phyloP scores from a whole-genome alignment of 2,113 vertebrate genomes.

The human region GRCh38 chr6:48577501-48578000 shows the following conservation, averaged over 20 bases:
- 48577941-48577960: neutral
- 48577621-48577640: neutral
- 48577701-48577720: neutral
- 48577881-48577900: neutral
- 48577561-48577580: neutral
- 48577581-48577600: neutral
- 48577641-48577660: neutral
- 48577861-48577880: neutral
- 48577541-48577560: neutral
- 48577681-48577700: neutral
- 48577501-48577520: neutral
- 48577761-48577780: neutral
- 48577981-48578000: neutral
- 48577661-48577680: neutral
- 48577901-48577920: neutral
- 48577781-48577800: neutral
- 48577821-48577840: neutral
- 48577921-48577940: neutral
- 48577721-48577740: neutral
- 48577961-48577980: neutral
- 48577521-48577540: neutral
- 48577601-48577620: neutral
- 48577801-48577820: neutral
- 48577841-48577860: neutral
- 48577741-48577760: neutral